Evolutionary conservation across 2,888 invertebrate genomes (phyloP), one percentile per base, ranked within the genome.

Genomic region (Scaptomyza cyrtandrae): DNA sequence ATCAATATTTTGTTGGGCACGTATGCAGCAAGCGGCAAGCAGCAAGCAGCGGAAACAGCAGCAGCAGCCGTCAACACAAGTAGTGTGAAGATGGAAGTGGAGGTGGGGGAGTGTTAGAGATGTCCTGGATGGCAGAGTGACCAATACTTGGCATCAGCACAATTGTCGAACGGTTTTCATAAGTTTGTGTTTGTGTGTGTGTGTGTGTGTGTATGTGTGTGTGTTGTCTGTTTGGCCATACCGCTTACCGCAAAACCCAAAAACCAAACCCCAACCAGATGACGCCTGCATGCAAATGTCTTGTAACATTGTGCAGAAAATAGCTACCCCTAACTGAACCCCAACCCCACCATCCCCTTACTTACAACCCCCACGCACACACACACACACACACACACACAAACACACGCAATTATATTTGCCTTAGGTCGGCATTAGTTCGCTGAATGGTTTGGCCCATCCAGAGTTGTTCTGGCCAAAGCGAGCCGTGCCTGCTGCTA

Each of bases 1-100:
- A 86, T 86, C 86, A 90, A 89, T 89, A 89, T 89, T 89, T 89
- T 87, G 86, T 78, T 82, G 78, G 80, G 88, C 88, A 85, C 86
- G 88, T 88, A 83, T 86, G 78, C 80, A 71, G 72, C 60, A 61
- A 55, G 56, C 31, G 7, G 33, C 33, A 33, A 61, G 50, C 37
- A 59, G 37, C 43, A 58, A 10, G 59, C 43, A 50, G 39, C 14
- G 63, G 41, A 24, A 35, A 9, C 29, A 58, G 52, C 24, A 49
- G 56, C 33, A 71, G 49, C 29, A 27, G 48, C 48, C 48, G 49
- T 53, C 19, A 46, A 41, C 55, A 13, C 29, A 27, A 66, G 24
- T 41, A 41, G 60, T 46, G 29, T 14, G 43, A 14, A 2, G 54
- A 3, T 24, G 24, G 2, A 4, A 3, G 24, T 24, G 24, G n/a